Percentiles rank a stretch among this genome's conserved stretches.
Evolutionary conservation across 2,797 vertebrate genomes (phyloP).

Genomic region (Macropus fuliginosus): DNA sequence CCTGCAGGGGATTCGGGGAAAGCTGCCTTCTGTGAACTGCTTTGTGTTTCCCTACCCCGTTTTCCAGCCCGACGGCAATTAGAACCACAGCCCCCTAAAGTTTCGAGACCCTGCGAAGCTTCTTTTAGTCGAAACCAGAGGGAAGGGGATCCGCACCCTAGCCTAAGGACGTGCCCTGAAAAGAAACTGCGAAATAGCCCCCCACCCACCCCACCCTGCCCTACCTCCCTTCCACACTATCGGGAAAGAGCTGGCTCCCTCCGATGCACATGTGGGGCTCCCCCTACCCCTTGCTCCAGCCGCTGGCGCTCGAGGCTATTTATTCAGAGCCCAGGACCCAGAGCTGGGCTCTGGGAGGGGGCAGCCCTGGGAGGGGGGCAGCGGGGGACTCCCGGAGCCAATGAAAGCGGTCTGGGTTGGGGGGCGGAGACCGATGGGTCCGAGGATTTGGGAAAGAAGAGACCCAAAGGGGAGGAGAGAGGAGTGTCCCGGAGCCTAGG

Average conservation of each 20-base stretch:
- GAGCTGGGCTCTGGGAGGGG: not conserved
- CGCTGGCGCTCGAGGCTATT: conserved; percentile 63
- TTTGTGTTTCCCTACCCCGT: not conserved
- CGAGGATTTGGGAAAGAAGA: not conserved
- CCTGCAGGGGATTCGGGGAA: not conserved
- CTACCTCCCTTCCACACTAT: not conserved
- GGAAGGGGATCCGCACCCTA: not conserved
- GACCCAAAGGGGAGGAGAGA: conserved; percentile 55
- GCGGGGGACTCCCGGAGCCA: conserved; percentile 73
- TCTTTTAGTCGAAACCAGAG: not conserved
- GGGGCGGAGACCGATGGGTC: conserved; percentile 63
- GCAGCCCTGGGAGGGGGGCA: conserved; percentile 5
- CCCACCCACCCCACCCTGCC: conserved; percentile 8
- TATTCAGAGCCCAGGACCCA: conserved; percentile 51
- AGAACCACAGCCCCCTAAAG: not conserved
- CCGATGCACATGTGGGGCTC: conserved; percentile 14
- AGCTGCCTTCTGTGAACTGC: not conserved
- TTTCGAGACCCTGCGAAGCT: not conserved
- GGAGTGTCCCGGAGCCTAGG: conserved; percentile 45
- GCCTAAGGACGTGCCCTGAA: not conserved
- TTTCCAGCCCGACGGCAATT: not conserved
- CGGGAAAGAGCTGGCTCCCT: not conserved
- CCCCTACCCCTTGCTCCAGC: conserved; percentile 47
- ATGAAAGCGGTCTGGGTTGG: conserved; percentile 72
- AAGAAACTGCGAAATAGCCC: not conserved